Evolutionary conservation across 2,888 invertebrate species (phyloP).

Genomic region (Erebia epiphron): DNA sequence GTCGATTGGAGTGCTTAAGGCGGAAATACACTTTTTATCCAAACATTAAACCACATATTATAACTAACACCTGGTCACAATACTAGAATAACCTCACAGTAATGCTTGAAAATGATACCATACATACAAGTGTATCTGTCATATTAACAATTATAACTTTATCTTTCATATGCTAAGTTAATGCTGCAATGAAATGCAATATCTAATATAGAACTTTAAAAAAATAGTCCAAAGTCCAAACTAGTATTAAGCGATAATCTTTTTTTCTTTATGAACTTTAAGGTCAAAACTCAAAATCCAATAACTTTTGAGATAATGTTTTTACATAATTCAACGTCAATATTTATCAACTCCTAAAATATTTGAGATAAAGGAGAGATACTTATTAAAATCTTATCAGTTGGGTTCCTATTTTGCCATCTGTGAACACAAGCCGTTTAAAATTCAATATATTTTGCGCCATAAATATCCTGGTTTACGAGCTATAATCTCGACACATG

Average conservation of each 20-base stretch:
- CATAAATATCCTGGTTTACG: slow-evolving; percentile 70
- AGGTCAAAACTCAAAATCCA: background rate
- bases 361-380: slow-evolving; percentile 12
- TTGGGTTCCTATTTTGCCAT: slow-evolving; percentile 32
- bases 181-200: too few species aligned
- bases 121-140: too few species aligned
- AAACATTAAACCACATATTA: background rate
- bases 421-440: slow-evolving; percentile 56
- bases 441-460: slow-evolving; percentile 67
- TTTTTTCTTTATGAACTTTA: background rate
- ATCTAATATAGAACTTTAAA: too few species aligned
- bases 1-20: slow-evolving; percentile 32
- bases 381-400: slow-evolving; percentile 19
- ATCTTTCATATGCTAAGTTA: too few species aligned
- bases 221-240: too few species aligned
- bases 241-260: too few species aligned
- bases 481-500: slow-evolving; percentile 67
- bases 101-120: background rate
- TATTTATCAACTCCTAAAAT: slow-evolving; percentile 27
- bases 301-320: background rate
- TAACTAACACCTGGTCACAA: background rate
- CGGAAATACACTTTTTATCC: slow-evolving; percentile 6
- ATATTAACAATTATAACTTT: too few species aligned
- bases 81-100: background rate
- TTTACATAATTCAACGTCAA: slow-evolving; percentile 32